A percentile compares a stretch with the other conserved stretches of the same genome.
Conservation (phyloP, 1,140 invertebrate genomes). For the Agrypnia vestita region DNA sequence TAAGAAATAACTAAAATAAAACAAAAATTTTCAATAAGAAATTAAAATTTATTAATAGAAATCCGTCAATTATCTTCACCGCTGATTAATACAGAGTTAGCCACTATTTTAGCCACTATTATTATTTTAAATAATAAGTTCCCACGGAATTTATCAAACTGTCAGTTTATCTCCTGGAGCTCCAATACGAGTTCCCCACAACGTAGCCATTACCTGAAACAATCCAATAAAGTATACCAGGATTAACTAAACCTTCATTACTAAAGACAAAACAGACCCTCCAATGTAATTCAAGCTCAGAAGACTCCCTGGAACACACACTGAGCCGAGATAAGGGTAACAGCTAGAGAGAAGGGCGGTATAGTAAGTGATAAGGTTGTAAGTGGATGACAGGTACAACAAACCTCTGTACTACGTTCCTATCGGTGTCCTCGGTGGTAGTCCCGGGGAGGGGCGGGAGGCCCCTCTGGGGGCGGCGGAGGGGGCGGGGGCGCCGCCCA, state of each 20-base stretch:
- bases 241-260: conserved; percentile 47
- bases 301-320: not conserved
- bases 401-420: conserved; percentile 53
- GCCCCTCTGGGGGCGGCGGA: conserved; percentile 44
- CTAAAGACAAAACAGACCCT: conserved; percentile 3
- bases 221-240: conserved; percentile 55
- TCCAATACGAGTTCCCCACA: conserved; percentile 59
- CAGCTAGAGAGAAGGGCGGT: not conserved
- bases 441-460: conserved; percentile 31
- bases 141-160: conserved; percentile 13
- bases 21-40: not conserved
- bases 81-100: too few relatives aligned
- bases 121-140: conserved; percentile 26
- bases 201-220: conserved; percentile 61
- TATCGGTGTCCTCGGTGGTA: conserved; percentile 54
- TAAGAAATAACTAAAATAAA: not conserved
- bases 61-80: too few relatives aligned
- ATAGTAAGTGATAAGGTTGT: not conserved
- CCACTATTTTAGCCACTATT: not conserved
- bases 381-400: conserved; percentile 37
- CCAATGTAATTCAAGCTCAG: conserved; percentile 20
- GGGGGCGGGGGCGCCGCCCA: conserved; percentile 59
- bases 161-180: conserved; percentile 56
- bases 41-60: conserved; percentile 11
- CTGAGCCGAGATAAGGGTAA: not conserved